A percentile compares a stretch with the other conserved stretches of the same genome.
phyloP scores from a whole-genome alignment of 2,797 vertebrate species.

The Falco peregrinus region DNA sequence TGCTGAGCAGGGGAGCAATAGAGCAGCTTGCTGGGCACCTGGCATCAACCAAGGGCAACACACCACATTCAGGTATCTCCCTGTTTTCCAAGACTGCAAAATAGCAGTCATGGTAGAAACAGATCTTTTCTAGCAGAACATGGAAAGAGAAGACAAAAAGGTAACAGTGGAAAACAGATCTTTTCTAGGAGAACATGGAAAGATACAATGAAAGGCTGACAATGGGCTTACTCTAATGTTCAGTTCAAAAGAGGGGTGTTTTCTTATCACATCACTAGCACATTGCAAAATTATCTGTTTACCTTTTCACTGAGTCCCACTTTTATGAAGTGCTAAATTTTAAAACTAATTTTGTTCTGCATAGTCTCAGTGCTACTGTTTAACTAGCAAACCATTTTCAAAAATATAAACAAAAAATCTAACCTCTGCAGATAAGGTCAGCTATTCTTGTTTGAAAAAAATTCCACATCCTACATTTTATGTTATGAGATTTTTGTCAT shows the following conservation, averaged over 20 bases:
- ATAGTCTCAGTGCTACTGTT: not conserved
- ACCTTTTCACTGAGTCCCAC: not conserved
- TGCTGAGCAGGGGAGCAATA: no score
- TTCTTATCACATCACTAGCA: not conserved
- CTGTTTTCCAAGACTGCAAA: not conserved
- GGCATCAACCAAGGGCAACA: no score
- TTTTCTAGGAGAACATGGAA: not conserved
- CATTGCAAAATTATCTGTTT: not conserved
- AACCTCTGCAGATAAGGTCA: not conserved
- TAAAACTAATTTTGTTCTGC: not conserved
- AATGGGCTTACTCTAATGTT: not conserved
- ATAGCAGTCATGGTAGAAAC: not conserved
- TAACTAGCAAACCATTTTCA: not conserved
- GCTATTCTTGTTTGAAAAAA: not conserved
- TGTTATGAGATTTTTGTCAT: not conserved
- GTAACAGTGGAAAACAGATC: not conserved
- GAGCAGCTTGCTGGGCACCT: no score
- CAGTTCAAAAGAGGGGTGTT: not conserved
- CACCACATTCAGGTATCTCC: not conserved
- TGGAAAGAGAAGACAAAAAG: not conserved
- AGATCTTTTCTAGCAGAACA: not conserved
- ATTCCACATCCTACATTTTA: not conserved
- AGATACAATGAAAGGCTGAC: not conserved
- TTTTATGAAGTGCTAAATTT: not conserved
- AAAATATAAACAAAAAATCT: not conserved